phyloP scores from a whole-genome alignment of 2,888 invertebrate species.

The Rugalucina vietnamica region DNA sequence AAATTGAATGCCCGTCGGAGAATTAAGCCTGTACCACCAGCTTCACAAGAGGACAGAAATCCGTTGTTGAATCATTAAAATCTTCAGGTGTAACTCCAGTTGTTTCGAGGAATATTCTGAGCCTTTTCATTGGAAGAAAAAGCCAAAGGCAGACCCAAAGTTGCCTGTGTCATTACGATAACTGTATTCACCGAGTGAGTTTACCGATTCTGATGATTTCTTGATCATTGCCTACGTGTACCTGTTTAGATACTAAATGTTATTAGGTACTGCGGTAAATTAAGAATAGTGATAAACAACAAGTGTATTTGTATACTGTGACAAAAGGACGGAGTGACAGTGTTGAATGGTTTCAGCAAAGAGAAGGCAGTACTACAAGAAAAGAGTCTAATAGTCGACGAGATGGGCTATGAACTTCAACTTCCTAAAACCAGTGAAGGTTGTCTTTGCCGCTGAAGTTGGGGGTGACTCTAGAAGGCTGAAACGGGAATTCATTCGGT shows the following conservation, averaged over 20 bases:
- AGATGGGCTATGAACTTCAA: no score
- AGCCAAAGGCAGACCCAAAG: neutral
- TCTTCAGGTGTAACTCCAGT: neutral
- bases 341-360: conserved; percentile 31
- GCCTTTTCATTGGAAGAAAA: conserved; percentile 1
- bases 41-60: conserved; percentile 27
- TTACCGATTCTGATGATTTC: neutral
- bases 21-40: neutral
- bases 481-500: no score
- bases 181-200: neutral
- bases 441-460: no score
- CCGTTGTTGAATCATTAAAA: neutral
- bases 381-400: no score
- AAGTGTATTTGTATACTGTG: neutral
- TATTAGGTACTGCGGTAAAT: neutral
- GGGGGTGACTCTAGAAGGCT: no score
- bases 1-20: neutral
- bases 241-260: neutral
- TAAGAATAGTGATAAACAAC: neutral
- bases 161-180: neutral
- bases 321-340: conserved; percentile 15
- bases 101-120: conserved; percentile 18
- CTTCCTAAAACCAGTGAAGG: no score
- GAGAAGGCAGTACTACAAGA: conserved; percentile 31
- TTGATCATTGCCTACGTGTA: no score